Evolutionary conservation across 2,888 invertebrate genomes (phyloP).

Genomic region (Rosalia funebris): DNA sequence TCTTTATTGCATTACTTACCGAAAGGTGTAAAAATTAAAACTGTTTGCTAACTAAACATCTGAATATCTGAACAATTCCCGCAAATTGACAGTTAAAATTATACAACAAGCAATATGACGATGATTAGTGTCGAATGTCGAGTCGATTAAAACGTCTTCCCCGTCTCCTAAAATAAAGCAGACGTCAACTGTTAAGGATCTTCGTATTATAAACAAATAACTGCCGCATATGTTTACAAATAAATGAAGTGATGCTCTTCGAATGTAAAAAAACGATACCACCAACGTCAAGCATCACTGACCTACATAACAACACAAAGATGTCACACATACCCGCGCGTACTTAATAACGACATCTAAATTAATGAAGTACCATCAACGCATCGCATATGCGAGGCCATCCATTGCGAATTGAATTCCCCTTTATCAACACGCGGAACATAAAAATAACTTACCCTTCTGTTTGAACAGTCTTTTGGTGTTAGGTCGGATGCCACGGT

Average conservation of each 20-base stretch:
- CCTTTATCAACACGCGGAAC: not conserved
- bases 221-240: not conserved
- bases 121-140: too few relatives aligned
- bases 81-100: too few relatives aligned
- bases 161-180: too few relatives aligned
- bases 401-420: too few relatives aligned
- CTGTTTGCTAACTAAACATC: too few relatives aligned
- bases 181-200: too few relatives aligned
- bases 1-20: too few relatives aligned
- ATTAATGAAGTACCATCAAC: conserved; percentile 5
- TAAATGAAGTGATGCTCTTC: not conserved
- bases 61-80: too few relatives aligned
- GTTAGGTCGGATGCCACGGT: conserved; percentile 72
- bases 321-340: conserved; percentile 8
- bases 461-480: conserved; percentile 70
- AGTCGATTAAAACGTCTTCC: too few relatives aligned
- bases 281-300: conserved; percentile 9
- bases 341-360: conserved; percentile 10
- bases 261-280: not conserved
- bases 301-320: conserved; percentile 13
- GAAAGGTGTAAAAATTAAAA: too few relatives aligned
- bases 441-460: conserved; percentile 66
- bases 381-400: not conserved
- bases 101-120: too few relatives aligned
- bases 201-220: not conserved